phyloP scores from a whole-genome alignment of 2,797 vertebrate species.

The Leptoclinus maculatus region DNA sequence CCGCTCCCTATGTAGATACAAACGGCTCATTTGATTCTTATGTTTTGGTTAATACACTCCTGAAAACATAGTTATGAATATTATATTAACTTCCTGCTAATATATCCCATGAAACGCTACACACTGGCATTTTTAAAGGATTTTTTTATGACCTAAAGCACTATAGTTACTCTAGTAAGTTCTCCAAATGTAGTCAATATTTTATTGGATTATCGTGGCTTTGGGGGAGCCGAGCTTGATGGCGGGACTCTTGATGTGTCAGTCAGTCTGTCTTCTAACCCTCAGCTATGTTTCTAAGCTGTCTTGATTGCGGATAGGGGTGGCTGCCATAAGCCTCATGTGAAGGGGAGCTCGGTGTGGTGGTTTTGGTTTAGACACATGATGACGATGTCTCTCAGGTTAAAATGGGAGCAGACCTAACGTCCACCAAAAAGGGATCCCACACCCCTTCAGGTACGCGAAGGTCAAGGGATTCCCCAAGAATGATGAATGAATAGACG shows the following conservation, averaged over 20 bases:
- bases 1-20: neutral
- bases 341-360: neutral
- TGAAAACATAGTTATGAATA: neutral
- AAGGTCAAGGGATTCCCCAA: neutral
- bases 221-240: neutral
- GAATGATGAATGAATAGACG: neutral
- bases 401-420: slow-evolving; percentile 21
- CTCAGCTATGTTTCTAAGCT: neutral
- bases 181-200: neutral
- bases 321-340: neutral
- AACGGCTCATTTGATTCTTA: neutral
- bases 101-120: neutral
- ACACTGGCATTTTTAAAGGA: neutral
- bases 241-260: neutral
- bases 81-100: neutral
- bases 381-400: neutral
- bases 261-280: neutral
- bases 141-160: neutral
- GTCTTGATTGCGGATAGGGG: neutral
- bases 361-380: slow-evolving; percentile 16
- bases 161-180: neutral
- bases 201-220: neutral
- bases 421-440: neutral
- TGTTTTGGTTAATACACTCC: neutral
- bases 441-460: neutral